Evolutionary conservation across 1,140 invertebrate genomes (phyloP), one percentile per base, ranked within the genome.

Genomic region (Pristionchus pacificus): DNA sequence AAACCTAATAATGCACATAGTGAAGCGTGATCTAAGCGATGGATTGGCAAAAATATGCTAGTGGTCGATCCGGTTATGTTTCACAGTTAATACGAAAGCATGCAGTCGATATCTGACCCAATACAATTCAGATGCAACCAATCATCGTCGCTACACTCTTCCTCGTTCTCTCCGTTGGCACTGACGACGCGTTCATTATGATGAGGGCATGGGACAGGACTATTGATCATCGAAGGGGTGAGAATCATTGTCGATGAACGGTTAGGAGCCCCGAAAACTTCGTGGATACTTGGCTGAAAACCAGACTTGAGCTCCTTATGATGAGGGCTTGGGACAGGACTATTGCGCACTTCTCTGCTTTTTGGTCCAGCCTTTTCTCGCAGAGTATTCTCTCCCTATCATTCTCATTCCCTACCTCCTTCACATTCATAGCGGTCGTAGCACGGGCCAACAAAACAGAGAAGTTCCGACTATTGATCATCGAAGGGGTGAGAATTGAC

Each of bases 291-390:
- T n/a, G n/a, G n/a, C n/a, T n/a, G n/a, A n/a, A n/a, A n/a, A n/a
- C n/a, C n/a, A n/a, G n/a, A n/a, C n/a, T n/a, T n/a, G 74, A 79
- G 30, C 82, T 80, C 63, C 78, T 80, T 58, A 65, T 97, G 91
- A 85, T 95, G 74, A 92, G 92, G 0, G 91, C 92, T 0, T 94
- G 92, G 91, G 86, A 92, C 63, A 86, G 92, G 49, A 92, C 92
- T 0, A 89, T 49, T 49, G 38, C 38, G 38, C 6, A 49, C 38
- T n/a, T n/a, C n/a, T n/a, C n/a, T n/a, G n/a, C n/a, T n/a, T n/a
- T n/a, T n/a, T n/a, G n/a, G n/a, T n/a, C n/a, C n/a, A n/a, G n/a
- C n/a, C n/a, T n/a, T n/a, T n/a, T n/a, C n/a, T n/a, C n/a, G n/a
- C n/a, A n/a, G n/a, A n/a, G n/a, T n/a, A n/a, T n/a, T n/a, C n/a